phyloP scores from a whole-genome alignment of 2,797 vertebrate genomes.

The Bucorvus abyssinicus region DNA sequence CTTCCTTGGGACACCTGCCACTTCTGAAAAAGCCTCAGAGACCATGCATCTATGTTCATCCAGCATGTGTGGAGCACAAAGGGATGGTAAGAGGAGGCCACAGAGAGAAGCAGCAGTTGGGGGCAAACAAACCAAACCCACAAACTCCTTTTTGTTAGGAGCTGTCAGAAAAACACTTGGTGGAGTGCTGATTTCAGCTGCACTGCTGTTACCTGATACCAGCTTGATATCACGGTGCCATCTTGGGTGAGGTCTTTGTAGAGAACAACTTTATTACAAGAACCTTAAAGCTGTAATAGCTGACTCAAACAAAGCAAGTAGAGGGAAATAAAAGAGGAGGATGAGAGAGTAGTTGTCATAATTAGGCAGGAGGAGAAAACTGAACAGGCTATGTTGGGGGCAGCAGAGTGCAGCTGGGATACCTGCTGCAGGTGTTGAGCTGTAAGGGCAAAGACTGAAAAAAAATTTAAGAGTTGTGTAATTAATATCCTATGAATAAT shows the following conservation, averaged over 20 bases:
- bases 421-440: conserved; percentile 26
- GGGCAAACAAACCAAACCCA: neutral
- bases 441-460: conserved; percentile 12
- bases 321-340: conserved; percentile 16
- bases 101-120: neutral
- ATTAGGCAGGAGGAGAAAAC: conserved; percentile 28
- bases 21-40: neutral
- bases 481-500: conserved; percentile 47
- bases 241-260: neutral
- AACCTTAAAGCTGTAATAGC: neutral
- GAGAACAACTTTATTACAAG: neutral
- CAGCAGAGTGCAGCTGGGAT: neutral
- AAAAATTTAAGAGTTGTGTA: neutral
- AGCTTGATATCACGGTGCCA: neutral
- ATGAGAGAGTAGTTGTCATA: conserved; percentile 46
- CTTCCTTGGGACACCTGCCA: neutral
- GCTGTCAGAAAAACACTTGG: neutral
- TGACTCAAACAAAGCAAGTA: neutral
- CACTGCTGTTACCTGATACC: neutral
- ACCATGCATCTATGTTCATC: accelerated
- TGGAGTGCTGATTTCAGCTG: neutral
- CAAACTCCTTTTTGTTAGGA: neutral
- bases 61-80: neutral
- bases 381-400: neutral
- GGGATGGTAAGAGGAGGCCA: neutral